These are phyloP conservation scores for Zapornia atra DNA, from an alignment of 2,113 vertebrate species.

Conservation along the genomic window DNA sequence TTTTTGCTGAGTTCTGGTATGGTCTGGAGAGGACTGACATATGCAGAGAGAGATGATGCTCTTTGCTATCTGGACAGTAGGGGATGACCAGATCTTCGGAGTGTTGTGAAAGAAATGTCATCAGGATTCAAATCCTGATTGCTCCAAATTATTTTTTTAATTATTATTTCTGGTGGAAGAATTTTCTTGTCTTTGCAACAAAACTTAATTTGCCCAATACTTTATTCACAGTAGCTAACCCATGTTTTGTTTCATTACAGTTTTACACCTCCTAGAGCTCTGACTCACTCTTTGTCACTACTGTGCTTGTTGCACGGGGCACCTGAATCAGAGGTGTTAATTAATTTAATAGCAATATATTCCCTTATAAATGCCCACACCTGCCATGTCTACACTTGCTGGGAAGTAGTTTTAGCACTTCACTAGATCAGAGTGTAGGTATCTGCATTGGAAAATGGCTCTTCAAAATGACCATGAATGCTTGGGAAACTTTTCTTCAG, in stretches of 20 bases:
- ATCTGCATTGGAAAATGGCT: background rate
- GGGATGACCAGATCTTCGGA: background rate
- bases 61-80: background rate
- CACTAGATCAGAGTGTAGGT: background rate
- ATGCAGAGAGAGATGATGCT: background rate
- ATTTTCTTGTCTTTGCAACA: background rate
- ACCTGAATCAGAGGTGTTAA: background rate
- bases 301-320: background rate
- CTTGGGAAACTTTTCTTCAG: background rate
- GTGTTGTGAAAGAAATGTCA: background rate
- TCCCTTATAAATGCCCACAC: background rate
- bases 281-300: background rate
- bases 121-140: background rate
- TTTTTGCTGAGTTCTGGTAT: background rate
- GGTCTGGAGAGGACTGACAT: background rate
- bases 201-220: background rate
- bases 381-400: background rate
- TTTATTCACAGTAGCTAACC: background rate
- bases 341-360: background rate
- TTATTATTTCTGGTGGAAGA: background rate
- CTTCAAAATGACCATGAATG: background rate
- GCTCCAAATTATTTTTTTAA: background rate
- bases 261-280: background rate
- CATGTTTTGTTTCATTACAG: background rate
- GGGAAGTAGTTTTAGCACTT: background rate